Evolutionary conservation across 2,113 vertebrate genomes (phyloP), one percentile per base, ranked within the genome.

Genomic region (Oplegnathus fasciatus): DNA sequence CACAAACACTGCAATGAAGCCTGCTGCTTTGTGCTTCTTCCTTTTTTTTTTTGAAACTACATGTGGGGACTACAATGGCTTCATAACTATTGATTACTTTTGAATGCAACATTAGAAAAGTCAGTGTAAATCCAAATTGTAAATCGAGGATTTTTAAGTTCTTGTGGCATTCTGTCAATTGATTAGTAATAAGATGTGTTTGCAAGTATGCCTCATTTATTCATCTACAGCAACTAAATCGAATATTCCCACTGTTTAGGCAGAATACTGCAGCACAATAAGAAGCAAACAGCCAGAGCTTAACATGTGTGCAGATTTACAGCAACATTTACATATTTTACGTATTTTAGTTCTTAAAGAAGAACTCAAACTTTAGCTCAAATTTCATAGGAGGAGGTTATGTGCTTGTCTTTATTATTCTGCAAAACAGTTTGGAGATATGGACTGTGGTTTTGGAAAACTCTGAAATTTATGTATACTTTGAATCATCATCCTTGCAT

Each of bases 1-100:
- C 48, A 82, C 13, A 46, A 80, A 84, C 68, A 57, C 48, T 11
- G 13, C 44, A 24, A 24, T 72, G 66, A 77, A 37, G 34, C 4
- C 34, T n/a, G n/a, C n/a, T 68, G 6, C 14, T 65, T 22, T n/a
- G 24, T 66, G 52, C 7, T 52, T n/a, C n/a, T n/a, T n/a, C n/a
- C n/a, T n/a, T n/a, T 55, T 52, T 64, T 32, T 37, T 37, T 37
- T 37, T 37, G 3, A 37, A 61, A 30, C 18, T 18, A 9, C 40
- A 57, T 48, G 9, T 55, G 44, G 26, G 13, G 44, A 55, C 18
- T 14, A 14, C 60, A 75, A 9, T 17, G 14, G 32, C 57, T 71
- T 68, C 17, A 18, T 68, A 42, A 7, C 17, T 78, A 14, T 28
- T 69, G 32, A 50, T 60, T 58, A 4, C 17, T 22, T 70, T 72